A percentile compares a stretch with the other conserved stretches of the same genome.
phyloP scores from a whole-genome alignment of 1,140 invertebrate genomes.

The Drosophila serrata region DNA sequence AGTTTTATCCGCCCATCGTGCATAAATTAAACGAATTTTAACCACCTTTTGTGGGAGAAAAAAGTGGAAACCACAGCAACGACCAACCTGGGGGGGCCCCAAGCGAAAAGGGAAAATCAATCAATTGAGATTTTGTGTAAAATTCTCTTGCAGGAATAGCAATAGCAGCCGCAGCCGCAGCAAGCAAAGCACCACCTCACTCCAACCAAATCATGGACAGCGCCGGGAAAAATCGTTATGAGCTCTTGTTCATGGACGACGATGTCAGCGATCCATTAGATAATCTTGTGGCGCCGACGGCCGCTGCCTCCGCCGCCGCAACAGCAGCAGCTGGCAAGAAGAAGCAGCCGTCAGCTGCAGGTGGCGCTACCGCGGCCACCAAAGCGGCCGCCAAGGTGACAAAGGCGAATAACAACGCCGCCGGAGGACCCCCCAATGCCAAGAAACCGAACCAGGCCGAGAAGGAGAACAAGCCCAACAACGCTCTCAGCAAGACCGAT shows the following conservation, averaged over 20 bases:
- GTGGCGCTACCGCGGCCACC: conserved; percentile 51
- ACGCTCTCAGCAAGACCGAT: conserved; percentile 85
- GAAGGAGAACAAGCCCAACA: conserved; percentile 92
- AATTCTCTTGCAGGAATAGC: conserved; percentile 42
- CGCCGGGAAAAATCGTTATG: conserved; percentile 97
- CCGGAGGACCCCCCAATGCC: conserved; percentile 31
- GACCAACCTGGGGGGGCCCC: conserved; percentile 19
- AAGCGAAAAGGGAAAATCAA: conserved; percentile 66
- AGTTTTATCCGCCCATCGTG: neutral
- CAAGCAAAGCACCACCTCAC: conserved; percentile 39
- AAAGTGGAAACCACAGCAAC: conserved; percentile 16
- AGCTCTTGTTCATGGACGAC: conserved; percentile 94
- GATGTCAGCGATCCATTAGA: conserved; percentile 95
- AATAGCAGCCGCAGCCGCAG: conserved; percentile 42
- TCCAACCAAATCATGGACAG: conserved; percentile 91
- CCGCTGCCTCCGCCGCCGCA: conserved; percentile 38
- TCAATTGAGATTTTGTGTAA: conserved; percentile 61
- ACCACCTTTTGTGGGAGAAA: conserved; percentile 14
- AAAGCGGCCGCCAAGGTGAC: conserved; percentile 54
- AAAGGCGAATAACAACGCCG: conserved; percentile 20
- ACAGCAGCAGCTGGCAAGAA: conserved; percentile 90
- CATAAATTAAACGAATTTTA: neutral
- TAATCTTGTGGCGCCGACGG: conserved; percentile 91
- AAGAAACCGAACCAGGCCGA: conserved; percentile 88
- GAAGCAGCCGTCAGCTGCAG: conserved; percentile 87